Evolutionary conservation across 2,888 invertebrate species (phyloP), one percentile per base, ranked within the genome.

Genomic region (Cephonodes hylas): DNA sequence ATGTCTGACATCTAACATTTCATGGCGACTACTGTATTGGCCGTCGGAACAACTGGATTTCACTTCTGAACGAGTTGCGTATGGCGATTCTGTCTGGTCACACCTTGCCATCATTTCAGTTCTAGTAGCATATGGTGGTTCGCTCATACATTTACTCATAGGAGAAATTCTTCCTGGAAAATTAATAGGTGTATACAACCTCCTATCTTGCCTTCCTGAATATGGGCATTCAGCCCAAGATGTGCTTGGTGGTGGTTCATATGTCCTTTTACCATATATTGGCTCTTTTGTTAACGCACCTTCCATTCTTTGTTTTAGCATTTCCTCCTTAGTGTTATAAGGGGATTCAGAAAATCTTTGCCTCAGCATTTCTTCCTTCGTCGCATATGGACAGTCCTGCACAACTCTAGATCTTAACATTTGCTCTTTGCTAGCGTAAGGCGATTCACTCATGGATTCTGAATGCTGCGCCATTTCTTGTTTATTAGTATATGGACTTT

Each of bases 321-420:
- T 84, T 59, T 93, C 93, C 65, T 93, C 93, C 71, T 91, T 93
- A 13, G 92, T 91, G 66, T 85, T 90, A 66, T 93, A 93, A 3
- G 93, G 93, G 10, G 91, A 93, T 73, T 93, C 93, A 3, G 91
- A 91, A 70, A 91, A 92, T 71, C 93, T 84, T 62, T 93, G 92
- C 58, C 92, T 81, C 60, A 93, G 76, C 92, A 93, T 91, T 68
- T 93, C 93, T 75, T 93, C 93, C 76, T 93, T 93, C 63, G 91
- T 91, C 1, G 88, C 76, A 68, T 93, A 93, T 3, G 91, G 86
- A 66, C 86, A 91, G 69, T 93, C 92, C 18, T 85, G 72, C 15
- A 82, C 79, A 72, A 87, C 79, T 81, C 89, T 86, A 38, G 88
- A 83, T 68, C 86, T 81, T 44, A 85, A 65, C 77, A 92, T 87